Base-by-base conservation (phyloP, 2,113 vertebrate species). In the Hemibagrus wyckioides region DNA sequence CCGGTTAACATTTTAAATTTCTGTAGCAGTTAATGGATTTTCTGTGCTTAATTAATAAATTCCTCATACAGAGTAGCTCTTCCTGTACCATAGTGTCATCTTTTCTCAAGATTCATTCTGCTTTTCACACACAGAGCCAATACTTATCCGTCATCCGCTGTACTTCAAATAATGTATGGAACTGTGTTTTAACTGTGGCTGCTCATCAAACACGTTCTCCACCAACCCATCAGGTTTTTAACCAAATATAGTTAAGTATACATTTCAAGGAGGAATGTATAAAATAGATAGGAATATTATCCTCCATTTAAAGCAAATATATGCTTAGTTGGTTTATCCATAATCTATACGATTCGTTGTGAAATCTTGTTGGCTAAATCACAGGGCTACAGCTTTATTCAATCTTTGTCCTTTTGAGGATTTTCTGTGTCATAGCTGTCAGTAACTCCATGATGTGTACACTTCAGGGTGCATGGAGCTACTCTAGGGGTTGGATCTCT, bases 401-500 rank as follows among this genome's bases (percentile, higher is more conserved):
- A 28, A 76, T 7, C 23, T 48, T 75, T 14, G 23, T 13, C n/a
- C 39, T 39, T 39, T 11, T 6, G 39, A 75, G n/a, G 71, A 71
- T 75, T 48, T 75, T 15, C 41, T 15, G 4, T 73, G 19, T 73
- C 3, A 3, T 75, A 75, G 59, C 23, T 90, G 19, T 73, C 23
- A 36, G 13, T 73, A 57, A 85, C 48, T 36, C 19, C 19, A 17
- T 8, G 59, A 39, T 52, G 67, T 90, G 52, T 89, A 88, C 90
- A 6, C 63, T 56, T 33, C 94, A 97, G 97, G 88, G 97, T 97
- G 28, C 97, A 97, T 13, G 97, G 97, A 91, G 97, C 96, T 87
- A 97, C 97, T 15, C 93, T 97, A 85, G 97, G 97, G 4, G 97
- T 97, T 87, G 96, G 97, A 84, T 97, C 97, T 79, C 96, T 97